Evolutionary conservation across 2,797 vertebrate species (phyloP), one percentile per base, ranked within the genome.

Genomic region (Phataginus tricuspis): DNA sequence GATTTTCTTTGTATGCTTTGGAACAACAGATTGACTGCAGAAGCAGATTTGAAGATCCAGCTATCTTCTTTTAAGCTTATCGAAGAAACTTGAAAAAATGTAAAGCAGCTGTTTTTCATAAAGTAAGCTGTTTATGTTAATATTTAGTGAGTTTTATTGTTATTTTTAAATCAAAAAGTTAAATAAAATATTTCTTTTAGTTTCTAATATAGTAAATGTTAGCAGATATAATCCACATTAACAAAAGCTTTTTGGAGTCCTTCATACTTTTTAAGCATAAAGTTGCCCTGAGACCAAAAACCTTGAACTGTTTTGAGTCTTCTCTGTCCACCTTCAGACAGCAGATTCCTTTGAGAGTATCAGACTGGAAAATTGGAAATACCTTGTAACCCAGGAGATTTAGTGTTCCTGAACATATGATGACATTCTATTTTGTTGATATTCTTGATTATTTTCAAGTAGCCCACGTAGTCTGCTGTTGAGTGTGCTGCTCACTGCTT

Each of bases 361-460:
- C 57, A 83, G 45, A 80, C 45, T 86, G 34, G 39, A 82, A 96
- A 87, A 75, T 82, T 90, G n/a, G 27, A 96, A 80, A 6, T 88
- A 72, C 18, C 49, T 92, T 71, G 18, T 85, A 94, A 37, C 71
- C 25, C 34, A 71, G 34, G 75, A 93, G 80, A 88, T n/a, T 75
- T 71, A 72, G 25, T 95, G 59, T 86, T 97, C 51, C 69, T 92
- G 74, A 72, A 1, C 77, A 39, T 93, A 93, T 66, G 0, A 1
- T 12, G 83, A 37, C 71, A 78, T 88, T 49, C 57, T 53, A 10
- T 72, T 23, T 94, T 91, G 21, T 66, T 86, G 79, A 11, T 15
- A 89, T 79, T 55, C 95, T 90, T 94, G 66, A 57, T 93, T 96
- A 31, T 80, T 95, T 66, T 72, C 64, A 91, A 86, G 75, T 90